Conservation (phyloP, 1,140 invertebrate species). For the Tetragonula clypearis region DNA sequence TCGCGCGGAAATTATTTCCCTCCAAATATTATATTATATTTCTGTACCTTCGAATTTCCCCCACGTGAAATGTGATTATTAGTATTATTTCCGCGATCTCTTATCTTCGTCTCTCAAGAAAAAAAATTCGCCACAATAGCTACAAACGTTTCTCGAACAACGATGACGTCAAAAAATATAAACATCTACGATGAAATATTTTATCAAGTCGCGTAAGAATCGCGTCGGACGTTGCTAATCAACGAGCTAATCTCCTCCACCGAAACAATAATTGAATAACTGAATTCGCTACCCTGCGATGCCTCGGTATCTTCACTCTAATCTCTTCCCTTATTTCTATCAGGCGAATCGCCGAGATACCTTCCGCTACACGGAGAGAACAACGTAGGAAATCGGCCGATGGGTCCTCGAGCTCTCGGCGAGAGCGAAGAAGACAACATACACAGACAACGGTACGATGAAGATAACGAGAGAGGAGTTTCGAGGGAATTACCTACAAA, state of each 20-base stretch:
- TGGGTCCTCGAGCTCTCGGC: background rate
- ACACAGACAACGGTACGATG: conserved; percentile 5
- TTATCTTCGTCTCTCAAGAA: too few relatives aligned
- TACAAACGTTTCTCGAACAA: too few relatives aligned
- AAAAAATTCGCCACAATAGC: too few relatives aligned
- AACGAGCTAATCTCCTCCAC: background rate
- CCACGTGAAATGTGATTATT: too few relatives aligned
- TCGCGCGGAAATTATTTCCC: too few relatives aligned
- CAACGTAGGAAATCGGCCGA: background rate
- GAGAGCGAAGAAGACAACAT: background rate
- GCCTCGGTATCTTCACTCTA: background rate
- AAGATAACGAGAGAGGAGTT: conserved; percentile 11
- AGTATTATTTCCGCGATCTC: too few relatives aligned
- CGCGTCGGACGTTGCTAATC: too few relatives aligned
- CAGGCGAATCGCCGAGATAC: conserved; percentile 23
- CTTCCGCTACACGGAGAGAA: conserved; percentile 12
- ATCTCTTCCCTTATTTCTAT: conserved; percentile 30
- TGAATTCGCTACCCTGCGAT: background rate
- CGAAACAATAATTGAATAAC: conserved; percentile 44
- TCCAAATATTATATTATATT: too few relatives aligned
- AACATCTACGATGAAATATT: too few relatives aligned
- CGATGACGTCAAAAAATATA: too few relatives aligned
- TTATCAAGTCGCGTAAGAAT: background rate
- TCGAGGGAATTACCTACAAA: conserved; percentile 32
- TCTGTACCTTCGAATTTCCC: too few relatives aligned